phyloP scores from a whole-genome alignment of 2,888 invertebrate genomes.

The Coelopa pilipes region DNA sequence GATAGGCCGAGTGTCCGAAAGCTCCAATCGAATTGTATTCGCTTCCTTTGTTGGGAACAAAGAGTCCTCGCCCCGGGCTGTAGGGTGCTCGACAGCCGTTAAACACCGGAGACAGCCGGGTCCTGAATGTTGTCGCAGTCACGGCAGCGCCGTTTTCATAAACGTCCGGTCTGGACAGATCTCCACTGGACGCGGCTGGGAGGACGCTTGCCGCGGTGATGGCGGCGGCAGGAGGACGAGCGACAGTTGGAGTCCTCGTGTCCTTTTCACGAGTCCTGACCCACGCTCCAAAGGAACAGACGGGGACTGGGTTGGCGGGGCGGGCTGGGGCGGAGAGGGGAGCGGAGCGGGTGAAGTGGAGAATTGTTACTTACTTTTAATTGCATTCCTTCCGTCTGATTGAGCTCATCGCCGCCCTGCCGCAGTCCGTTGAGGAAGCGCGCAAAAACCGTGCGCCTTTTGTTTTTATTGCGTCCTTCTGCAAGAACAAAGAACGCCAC shows the following conservation, averaged over 20 bases:
- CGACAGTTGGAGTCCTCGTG: background rate
- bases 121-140: constrained; percentile 16
- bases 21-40: too few relatives aligned
- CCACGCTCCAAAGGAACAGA: constrained; percentile 1
- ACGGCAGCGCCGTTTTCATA: constrained; percentile 15
- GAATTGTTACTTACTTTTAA: constrained; percentile 61
- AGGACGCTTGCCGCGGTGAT: background rate
- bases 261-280: constrained; percentile 11
- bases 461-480: constrained; percentile 66
- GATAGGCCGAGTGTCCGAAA: too few relatives aligned
- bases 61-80: too few relatives aligned
- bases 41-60: too few relatives aligned
- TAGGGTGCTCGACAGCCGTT: background rate
- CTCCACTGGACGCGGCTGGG: too few relatives aligned
- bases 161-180: background rate
- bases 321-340: background rate
- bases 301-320: background rate
- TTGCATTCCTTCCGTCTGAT: constrained; percentile 66
- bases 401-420: constrained; percentile 64
- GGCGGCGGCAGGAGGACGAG: background rate
- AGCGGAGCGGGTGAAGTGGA: background rate
- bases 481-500: constrained; percentile 38
- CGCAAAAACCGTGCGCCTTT: constrained; percentile 65
- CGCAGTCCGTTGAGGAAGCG: constrained; percentile 65
- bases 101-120: constrained; percentile 10